Evolutionary conservation across 2,888 invertebrate genomes (phyloP), one percentile per base, ranked within the genome.

Genomic region (Tineola bisselliella): DNA sequence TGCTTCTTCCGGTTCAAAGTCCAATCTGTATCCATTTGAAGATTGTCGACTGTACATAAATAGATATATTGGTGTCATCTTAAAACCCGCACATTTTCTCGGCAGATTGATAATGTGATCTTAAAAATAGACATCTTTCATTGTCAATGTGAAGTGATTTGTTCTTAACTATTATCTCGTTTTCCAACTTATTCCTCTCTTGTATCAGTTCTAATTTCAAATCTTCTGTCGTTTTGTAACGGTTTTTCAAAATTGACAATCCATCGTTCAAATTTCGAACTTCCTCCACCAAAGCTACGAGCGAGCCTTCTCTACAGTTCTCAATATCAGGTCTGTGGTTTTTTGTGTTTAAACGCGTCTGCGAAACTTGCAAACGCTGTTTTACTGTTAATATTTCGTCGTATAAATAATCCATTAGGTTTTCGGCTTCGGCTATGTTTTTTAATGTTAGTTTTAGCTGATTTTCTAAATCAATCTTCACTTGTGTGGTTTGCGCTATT

Each of bases 401-500:
- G 61, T 84, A 77, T 56, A 86, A 62, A 1, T 77, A 82, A 60
- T 80, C 76, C 10, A 86, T 62, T 62, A 84, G 79, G 31, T 86
- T 86, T 63, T 87, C 87, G 0, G 81, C 81, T 62, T 87, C 86
- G 0, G 76, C 79, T 13, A 86, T 87, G 63, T 86, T 87, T 8
- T 71, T 65, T 56, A 87, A 58, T 0, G 81, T 81, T 89, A 69
- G 81, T 64, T 89, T 81, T 30, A 93, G 76, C 70, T 94, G 92
- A 64, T 90, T 90, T 73, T 93, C 93, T 65, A 96, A 79, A 67
- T 90, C 88, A 2, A 86, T 88, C 65, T 92, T 89, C 11, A 93
- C 90, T 76, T 94, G 92, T 72, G 94, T 92, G 0, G 92, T 92
- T 68, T 93, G 91, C 5, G 92, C 90, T 58, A 95, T 91, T 59